Conservation (phyloP, 92 coral and sea anemone genomes). For the Bergia puertoricense region DNA sequence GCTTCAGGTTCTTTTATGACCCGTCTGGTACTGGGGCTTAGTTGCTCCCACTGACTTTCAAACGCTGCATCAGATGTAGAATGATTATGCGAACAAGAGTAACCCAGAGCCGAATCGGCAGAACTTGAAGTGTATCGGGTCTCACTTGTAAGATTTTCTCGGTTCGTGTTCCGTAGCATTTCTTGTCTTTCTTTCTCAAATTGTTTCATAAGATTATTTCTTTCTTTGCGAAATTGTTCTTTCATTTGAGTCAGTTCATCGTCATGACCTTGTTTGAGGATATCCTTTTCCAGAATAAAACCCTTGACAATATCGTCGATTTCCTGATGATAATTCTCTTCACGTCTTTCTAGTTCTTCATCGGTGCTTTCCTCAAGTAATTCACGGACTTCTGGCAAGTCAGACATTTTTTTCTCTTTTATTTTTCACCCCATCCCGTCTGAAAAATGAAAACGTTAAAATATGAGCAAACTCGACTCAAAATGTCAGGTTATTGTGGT, state of each 20-base stretch:
- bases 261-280: constrained; percentile 86
- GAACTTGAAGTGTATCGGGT: constrained; percentile 35
- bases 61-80: constrained; percentile 25
- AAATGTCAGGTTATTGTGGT: background rate
- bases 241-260: constrained; percentile 82
- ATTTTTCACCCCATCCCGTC: constrained; percentile 18
- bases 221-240: constrained; percentile 71
- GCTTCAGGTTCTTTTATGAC: constrained; percentile 39
- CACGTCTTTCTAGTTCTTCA: constrained; percentile 28
- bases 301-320: constrained; percentile 89
- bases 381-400: constrained; percentile 41
- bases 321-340: constrained; percentile 70
- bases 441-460: background rate
- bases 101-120: constrained; percentile 46
- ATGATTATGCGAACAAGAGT: constrained; percentile 42
- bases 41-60: constrained; percentile 43
- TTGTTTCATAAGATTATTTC: constrained; percentile 62
- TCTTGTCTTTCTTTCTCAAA: constrained; percentile 72
- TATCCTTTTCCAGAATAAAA: constrained; percentile 90
- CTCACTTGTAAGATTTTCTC: constrained; percentile 50
- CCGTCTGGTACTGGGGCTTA: constrained; percentile 33
- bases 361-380: constrained; percentile 56
- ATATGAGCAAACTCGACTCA: background rate
- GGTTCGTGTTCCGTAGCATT: constrained; percentile 59
- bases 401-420: constrained; percentile 36